phyloP scores from a whole-genome alignment of 2,113 vertebrate genomes.

The Chitala chitala region DNA sequence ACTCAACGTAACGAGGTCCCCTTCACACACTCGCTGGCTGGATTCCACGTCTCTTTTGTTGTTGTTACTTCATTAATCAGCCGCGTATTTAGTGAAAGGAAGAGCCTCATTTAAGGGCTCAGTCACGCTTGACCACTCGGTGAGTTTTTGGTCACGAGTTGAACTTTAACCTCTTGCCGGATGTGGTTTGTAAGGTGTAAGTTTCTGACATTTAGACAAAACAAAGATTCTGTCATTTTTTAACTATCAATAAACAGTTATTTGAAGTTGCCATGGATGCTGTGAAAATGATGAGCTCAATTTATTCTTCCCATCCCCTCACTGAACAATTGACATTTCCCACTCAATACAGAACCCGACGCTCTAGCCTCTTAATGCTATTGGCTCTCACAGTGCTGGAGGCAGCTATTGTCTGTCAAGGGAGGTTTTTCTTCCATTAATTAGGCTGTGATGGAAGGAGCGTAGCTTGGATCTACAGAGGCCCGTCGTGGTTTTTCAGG shows the following conservation, averaged over 20 bases:
- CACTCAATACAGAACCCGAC: not conserved
- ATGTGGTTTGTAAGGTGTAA: no score
- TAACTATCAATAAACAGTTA: not conserved
- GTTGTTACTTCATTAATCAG: no score
- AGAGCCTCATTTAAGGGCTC: no score
- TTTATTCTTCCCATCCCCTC: not conserved
- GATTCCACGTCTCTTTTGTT: no score
- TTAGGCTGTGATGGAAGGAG: constrained; percentile 5
- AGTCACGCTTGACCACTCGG: no score
- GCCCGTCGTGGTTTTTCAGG: constrained; percentile 3
- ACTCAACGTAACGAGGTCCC: no score
- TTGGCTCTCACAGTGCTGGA: not conserved
- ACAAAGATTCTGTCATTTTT: not conserved
- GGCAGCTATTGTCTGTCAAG: not conserved
- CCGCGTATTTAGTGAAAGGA: no score
- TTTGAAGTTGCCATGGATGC: not conserved
- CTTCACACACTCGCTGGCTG: no score
- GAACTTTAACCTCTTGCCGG: no score
- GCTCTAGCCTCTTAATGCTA: not conserved
- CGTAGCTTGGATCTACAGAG: not conserved
- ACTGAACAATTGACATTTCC: not conserved
- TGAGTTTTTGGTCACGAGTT: no score
- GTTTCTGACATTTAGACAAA: not conserved
- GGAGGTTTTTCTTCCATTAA: not conserved
- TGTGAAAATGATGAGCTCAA: not conserved